Base-by-base conservation (phyloP, 2,797 vertebrate genomes). In the Lithobates sylvaticus region DNA sequence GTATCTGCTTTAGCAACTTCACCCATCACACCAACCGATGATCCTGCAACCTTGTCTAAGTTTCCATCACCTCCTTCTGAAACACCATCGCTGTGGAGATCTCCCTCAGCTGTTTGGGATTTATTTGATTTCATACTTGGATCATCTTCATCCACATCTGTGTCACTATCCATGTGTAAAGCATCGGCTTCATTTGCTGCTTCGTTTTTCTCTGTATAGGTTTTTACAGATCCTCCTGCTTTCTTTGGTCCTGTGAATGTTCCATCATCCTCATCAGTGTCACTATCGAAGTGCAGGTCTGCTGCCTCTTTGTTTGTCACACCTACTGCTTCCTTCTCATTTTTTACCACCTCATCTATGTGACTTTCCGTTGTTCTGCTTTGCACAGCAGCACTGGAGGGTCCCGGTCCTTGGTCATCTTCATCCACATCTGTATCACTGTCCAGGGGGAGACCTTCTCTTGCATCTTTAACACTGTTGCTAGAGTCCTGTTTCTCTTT, bases 221-320 rank as follows among this genome's bases (percentile, higher is more conserved):
- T 72, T 27, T 23, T 23, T 81, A 58, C 69, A 61, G 29, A 8
- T 42, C 9, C 27, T 21, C 12, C 44, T 36, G 21, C 27, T 34
- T 69, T 29, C 3, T 32, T n/a, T 21, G 21, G 1, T 0, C 3
- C 39, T 69, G 65, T 26, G 2, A 39, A 2, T 44, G 27, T 10
- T 58, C 80, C n/a, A 77, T 72, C 93, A 21, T 81, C 73, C 65
- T 93, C 93, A 23, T 96, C 95, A 50, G 94, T 95, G 90, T 96
- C 94, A 78, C 94, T 96, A 90, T 95, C 93, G 61, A 93, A 36
- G 15, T 88, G 86, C 83, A 94, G 82, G 32, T 44, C 29, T 3
- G n/a, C 9, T 5, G n/a, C 42, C 12, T 50, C 42, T 50, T 72
- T 10, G 64, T 44, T 74, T 47, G 7, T 29, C 2, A 10, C 13